Base-by-base conservation (phyloP, 2,797 vertebrate species). In the Streptopelia turtur region DNA sequence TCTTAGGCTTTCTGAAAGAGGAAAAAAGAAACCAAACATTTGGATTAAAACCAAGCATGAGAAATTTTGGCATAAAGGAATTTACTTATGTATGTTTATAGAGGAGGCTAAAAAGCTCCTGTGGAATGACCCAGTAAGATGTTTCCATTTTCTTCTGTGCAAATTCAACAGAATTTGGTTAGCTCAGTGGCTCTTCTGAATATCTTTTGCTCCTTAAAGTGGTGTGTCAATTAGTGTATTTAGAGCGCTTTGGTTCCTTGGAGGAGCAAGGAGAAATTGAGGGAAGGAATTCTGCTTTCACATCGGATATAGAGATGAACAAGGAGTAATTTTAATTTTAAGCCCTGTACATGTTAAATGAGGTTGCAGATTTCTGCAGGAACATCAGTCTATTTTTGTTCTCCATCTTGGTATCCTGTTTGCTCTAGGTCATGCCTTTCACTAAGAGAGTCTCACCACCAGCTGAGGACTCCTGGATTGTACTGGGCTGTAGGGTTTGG, bases 21-120 rank as follows among this genome's bases (percentile, higher is more conserved):
- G 25, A 7, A 16, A 31, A 79, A 82, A 37, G 60, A 75, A 91
- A 41, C 13, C 22, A 27, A n/a, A 25, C 10, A 1, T 82, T 45
- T 90, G 87, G 61, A 88, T 81, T 43, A 61, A 83, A 86, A 84
- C 30, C 65, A 91, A 86, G 70, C 28, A 12, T 68, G 87, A 91
- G 87, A 75, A 88, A 60, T 93, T 91, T 52, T 55, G 82, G 72
- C 76, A 56, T 55, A 69, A 76, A 72, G 74, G 76, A 72, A 49
- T 94, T 93, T 83, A 86, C 49, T 75, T 53, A 6, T 9, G 43
- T 57, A 5, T 63, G 28, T 79, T 82, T 56, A n/a, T 49, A 39
- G 66, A 63, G 31, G 71, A 80, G 49, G 18, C 25, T 27, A 9
- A 64, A 90, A 69, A 74, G 24, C 45, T 65, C 43, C 28, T 45